Base-by-base conservation (phyloP, 2,888 invertebrate genomes). In the Hedya salicella region DNA sequence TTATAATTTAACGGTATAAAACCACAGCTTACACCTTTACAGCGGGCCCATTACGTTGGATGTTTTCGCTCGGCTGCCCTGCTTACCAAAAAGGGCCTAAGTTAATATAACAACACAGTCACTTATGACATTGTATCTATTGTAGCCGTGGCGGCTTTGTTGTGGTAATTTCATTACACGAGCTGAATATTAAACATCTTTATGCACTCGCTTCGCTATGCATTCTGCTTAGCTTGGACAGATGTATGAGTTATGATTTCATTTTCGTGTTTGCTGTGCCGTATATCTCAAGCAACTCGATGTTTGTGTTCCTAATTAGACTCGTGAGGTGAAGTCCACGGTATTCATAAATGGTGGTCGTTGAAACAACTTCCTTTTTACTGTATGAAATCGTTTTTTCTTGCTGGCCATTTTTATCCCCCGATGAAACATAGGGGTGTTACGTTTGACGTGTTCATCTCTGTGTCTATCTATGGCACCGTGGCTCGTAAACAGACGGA, bases 91-190 rank as follows among this genome's bases (percentile, higher is more conserved):
- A 56, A 56, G 14, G 30, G 42, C 16, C 14, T 30, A 13, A 30
- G 6, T 30, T 17, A 25, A 16, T 56, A 14, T 78, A 81, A 77
- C 86, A 85, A 88, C 88, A 42, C 30, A 42, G 57, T 46, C 57
- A 25, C 44, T 57, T 57, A 8, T 86, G 87, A 84, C 86, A 89
- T 89, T 89, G 87, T 85, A 86, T 85, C 86, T 11, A 86, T 84
- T 86, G 86, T 88, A 84, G 81, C 25, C 25, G 80, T 75, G 75
- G 73, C 77, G 78, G 83, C 90, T 89, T 90, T 90, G 89, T 90
- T 86, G 90, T 88, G 90, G 85, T 89, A 88, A 90, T 90, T 88
- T 87, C 87, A 87, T 90, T 87, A 82, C 78, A 79, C 78, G 83
- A 80, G 83, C 78, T 85, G 89, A 85, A 89, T 89, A 88, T 88